Conservation (phyloP, 2,797 vertebrate genomes). For the Botia almorhae region DNA sequence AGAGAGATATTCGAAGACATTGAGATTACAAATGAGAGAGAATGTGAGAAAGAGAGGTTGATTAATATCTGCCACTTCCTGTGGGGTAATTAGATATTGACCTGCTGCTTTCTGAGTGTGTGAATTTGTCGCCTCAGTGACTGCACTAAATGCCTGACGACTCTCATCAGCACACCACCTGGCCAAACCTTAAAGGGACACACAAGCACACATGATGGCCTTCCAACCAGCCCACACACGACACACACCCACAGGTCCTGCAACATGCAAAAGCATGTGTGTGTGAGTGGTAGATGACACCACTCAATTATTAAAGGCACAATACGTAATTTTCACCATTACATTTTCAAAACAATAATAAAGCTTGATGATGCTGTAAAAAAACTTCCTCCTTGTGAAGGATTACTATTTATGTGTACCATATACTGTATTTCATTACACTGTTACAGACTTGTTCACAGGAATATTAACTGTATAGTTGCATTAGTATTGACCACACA, state of each 20-base stretch:
- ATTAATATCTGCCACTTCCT: conserved; percentile 61
- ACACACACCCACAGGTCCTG: conserved; percentile 16
- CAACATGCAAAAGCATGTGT: background rate
- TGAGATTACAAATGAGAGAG: conserved; percentile 57
- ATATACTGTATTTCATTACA: too few species aligned
- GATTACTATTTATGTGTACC: too few species aligned
- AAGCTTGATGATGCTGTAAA: too few species aligned
- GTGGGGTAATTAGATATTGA: conserved; percentile 78
- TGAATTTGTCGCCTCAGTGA: conserved; percentile 49
- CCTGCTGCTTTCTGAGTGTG: conserved; percentile 65
- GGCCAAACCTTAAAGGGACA: conserved; percentile 25
- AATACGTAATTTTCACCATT: too few species aligned
- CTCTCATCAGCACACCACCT: conserved; percentile 47
- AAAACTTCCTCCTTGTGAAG: too few species aligned
- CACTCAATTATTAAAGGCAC: conserved; percentile 28
- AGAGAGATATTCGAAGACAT: conserved; percentile 48
- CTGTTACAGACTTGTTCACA: too few species aligned
- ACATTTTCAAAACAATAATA: too few species aligned
- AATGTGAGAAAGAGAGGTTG: conserved; percentile 48
- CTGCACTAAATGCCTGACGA: conserved; percentile 51
- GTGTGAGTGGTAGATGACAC: conserved; percentile 17
- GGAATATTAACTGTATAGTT: too few species aligned
- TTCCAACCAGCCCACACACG: conserved; percentile 28
- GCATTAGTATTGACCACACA: too few species aligned
- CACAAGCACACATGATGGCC: conserved; percentile 24